Conservation (phyloP, 2,888 invertebrate genomes). For the Mesoligia furuncula region DNA sequence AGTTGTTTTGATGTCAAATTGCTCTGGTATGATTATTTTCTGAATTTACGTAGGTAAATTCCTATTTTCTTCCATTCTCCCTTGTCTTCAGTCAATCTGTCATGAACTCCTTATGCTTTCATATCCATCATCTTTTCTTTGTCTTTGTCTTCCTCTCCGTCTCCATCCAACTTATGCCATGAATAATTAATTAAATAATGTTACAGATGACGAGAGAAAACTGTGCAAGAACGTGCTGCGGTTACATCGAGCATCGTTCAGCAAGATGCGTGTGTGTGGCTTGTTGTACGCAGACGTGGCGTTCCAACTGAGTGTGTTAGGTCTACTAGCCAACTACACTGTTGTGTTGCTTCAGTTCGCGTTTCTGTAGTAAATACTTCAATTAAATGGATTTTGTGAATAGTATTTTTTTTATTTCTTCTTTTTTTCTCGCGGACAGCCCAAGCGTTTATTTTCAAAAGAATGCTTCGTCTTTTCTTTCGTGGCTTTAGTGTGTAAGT, state of each 20-base stretch:
- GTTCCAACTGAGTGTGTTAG: slow-evolving; percentile 13
- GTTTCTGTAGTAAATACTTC: neutral
- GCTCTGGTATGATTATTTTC: slow-evolving; percentile 26
- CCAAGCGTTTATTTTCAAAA: neutral
- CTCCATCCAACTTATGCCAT: neutral
- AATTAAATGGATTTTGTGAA: no score
- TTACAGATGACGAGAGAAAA: slow-evolving; percentile 21
- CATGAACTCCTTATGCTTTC: neutral
- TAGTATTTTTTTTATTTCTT: no score
- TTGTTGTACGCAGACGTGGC: slow-evolving; percentile 23
- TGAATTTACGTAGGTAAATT: neutral
- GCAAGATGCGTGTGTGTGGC: slow-evolving; percentile 34
- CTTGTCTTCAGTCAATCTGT: no score
- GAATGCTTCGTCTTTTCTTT: neutral
- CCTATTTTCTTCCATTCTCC: no score
- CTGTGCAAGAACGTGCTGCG: slow-evolving; percentile 47
- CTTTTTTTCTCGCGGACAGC: neutral
- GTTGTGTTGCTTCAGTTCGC: slow-evolving; percentile 43
- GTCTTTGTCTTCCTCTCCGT: neutral
- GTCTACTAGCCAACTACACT: slow-evolving; percentile 18
- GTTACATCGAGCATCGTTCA: slow-evolving; percentile 37
- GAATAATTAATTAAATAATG: neutral
- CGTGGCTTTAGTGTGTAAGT: neutral
- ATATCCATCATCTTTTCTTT: neutral
- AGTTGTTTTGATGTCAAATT: slow-evolving; percentile 22